Evolutionary conservation across 1,140 invertebrate species (phyloP).

Genomic region (Calosoma granatense): DNA sequence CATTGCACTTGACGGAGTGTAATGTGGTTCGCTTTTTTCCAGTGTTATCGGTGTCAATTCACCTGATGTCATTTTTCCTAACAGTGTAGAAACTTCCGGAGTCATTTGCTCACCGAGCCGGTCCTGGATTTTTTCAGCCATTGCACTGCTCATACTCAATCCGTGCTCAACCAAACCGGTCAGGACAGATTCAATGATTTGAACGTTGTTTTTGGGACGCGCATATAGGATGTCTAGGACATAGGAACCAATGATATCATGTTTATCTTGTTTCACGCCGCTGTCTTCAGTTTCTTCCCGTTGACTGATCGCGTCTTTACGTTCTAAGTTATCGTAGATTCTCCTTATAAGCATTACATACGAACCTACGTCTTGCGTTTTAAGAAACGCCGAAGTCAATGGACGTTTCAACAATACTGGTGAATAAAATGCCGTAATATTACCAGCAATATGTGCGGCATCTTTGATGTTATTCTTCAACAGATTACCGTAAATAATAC

Average conservation of each 20-base stretch:
- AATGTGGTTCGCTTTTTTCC: constrained; percentile 26
- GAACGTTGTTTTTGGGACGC: constrained; percentile 24
- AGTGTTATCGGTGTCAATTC: constrained; percentile 43
- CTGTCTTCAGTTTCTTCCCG: constrained; percentile 15
- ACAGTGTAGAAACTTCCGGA: constrained; percentile 43
- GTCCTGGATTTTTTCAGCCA: constrained; percentile 49
- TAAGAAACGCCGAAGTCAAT: constrained; percentile 42
- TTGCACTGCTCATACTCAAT: constrained; percentile 45
- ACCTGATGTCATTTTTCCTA: constrained; percentile 51
- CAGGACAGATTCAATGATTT: constrained; percentile 35
- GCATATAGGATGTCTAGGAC: constrained; percentile 30
- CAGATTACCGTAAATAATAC: constrained; percentile 45
- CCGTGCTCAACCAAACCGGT: constrained; percentile 47
- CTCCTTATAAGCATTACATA: constrained; percentile 40
- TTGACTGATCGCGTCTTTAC: constrained; percentile 17
- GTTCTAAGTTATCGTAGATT: constrained; percentile 35
- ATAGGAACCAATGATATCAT: constrained; percentile 39
- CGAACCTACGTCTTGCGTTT: constrained; percentile 45
- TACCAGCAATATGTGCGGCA: constrained; percentile 44
- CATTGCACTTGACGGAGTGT: constrained; percentile 26
- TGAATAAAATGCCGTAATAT: constrained; percentile 44
- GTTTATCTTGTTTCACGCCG: constrained; percentile 17
- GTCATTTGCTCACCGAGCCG: constrained; percentile 50
- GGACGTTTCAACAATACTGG: constrained; percentile 39
- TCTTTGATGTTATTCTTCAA: constrained; percentile 39